Evolutionary conservation across 2,797 vertebrate genomes (phyloP), one percentile per base, ranked within the genome.

Genomic region (Sciurus carolinensis): DNA sequence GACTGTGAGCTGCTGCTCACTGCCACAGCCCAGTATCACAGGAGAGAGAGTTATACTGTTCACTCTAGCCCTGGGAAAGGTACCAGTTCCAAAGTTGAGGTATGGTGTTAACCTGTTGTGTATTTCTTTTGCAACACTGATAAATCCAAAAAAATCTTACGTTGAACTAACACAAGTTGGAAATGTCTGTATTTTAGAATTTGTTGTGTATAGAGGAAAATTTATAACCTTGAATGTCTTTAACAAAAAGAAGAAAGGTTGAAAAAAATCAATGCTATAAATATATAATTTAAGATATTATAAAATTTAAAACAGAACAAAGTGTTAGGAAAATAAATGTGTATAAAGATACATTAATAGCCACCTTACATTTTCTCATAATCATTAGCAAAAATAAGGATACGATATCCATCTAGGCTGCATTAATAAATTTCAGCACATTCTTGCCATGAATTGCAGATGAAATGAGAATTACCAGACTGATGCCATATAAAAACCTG

Each of bases 1-100:
- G 33, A 5, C 8, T 15, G 11, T 15, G 2, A 39, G 24, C 33
- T 28, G 2, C 13, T 3, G 2, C n/a, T 57, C 33, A 14, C 7
- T 36, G 4, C 8, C 18, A 14, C 18, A 15, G 30, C 1, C 66
- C 9, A 36, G 5, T 22, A 20, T 30, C 42, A 39, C 50, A 22
- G 5, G 33, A 22, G 5, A 33, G 33, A 22, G 5, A 33, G 39
- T 54, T 28, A 8, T 18, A 15, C 10, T 30, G 39, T 10, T 7
- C 54, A 7, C 30, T 57, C 14, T 57, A 79, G 6, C 30, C 52
- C 24, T 24, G 12, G 3, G 5, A 39, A 71, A 36, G 1, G 50
- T 59, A 33, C 50, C 5, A 50, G 39, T 47, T 47, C 28, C 73
- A 73, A 85, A 44, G 1, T 17, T 26, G 13, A 26, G 11, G 13